Evolutionary conservation across 2,888 invertebrate genomes (phyloP), one percentile per base, ranked within the genome.

Genomic region (Maniola hyperantus): DNA sequence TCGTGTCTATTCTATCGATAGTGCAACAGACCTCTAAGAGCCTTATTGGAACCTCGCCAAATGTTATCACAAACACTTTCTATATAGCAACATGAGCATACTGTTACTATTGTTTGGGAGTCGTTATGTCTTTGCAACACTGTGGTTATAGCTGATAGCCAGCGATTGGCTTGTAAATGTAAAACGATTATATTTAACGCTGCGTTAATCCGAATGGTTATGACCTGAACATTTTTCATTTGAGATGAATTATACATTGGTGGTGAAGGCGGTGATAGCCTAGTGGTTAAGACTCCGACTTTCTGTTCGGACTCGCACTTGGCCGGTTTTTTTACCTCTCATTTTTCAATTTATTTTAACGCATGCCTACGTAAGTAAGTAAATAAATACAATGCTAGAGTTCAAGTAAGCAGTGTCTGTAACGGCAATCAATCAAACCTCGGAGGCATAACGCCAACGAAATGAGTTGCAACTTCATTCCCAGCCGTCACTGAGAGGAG

Each of bases 61-160:
- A 58, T 42, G 58, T 13, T 58, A 33, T 58, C 58, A 44, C 58
- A 58, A 58, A 58, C 58, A 44, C 44, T 58, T 44, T 58, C 58
- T 58, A 26, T 58, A 58, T 58, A 44, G 58, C 26, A 44, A 18
- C 36, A 36, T 26, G 54, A 36, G 36, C 36, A 36, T 15, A 54
- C 54, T 18, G 54, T 36, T 36, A 58, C 57, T 42, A 57, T 58
- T 58, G 57, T 58, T 58, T 42, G 42, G 42, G 42, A 42, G 13
- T 42, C 26, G 54, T 54, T 54, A 54, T 34, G 15, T 54, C 15
- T 54, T 36, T 15, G 36, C 15, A 36, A 54, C 18, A 15, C 36
- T 54, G 54, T 54, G 58, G 26, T 26, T 58, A 58, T 26, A 26
- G 58, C 44, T 6, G 20, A 44, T 58, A 58, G 26, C 57, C 26